Base-by-base conservation (phyloP, 1,140 invertebrate genomes). In the Cherax quadricarinatus region DNA sequence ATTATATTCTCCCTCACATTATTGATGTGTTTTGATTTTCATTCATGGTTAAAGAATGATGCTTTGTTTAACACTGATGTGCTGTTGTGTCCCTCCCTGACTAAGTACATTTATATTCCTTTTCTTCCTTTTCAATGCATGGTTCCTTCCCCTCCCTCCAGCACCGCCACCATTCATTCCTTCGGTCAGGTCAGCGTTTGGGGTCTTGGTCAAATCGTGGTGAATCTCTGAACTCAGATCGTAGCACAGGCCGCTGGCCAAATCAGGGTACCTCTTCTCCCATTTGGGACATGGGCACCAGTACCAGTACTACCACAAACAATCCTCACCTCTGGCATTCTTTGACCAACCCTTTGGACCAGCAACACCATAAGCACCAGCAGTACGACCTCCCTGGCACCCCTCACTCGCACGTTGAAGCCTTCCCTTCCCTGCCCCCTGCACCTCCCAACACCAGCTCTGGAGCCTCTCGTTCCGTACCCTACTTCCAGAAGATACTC, bases 401-500 rank as follows among this genome's bases (percentile, higher is more conserved):
- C 78, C 85, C 82, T 96, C 93, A 85, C 62, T 80, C 86, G 90
- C 88, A 78, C 60, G 94, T 92, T 89, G 93, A 79, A 60, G 82
- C 94, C 85, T 94, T 95, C 89, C 95, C 84, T 86, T 81, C 78
- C 89, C 84, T 41, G 73, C 78, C 83, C 83, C 84, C 89, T 51
- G 78, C 89, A 80, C 84, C 89, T 80, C 84, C 96, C 93, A 88
- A 70, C 81, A 95, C 96, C 93, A 95, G 96, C 94, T 97, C 96
- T 81, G 96, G 95, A 88, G 95, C 96, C 93, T 96, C 96, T 93
- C 95, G 96, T 89, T 95, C 96, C 93, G 95, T 97, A 95, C 97
- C 97, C 87, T 96, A 97, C 94, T 96, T 97, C 94, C 96, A 96
- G 95, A 96, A 96, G 94, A 95, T 97, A 94, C 96, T 97, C 93